These are phyloP conservation scores for Limanda limanda DNA, from an alignment of 2,113 vertebrate species.

Conservation along the genomic window DNA sequence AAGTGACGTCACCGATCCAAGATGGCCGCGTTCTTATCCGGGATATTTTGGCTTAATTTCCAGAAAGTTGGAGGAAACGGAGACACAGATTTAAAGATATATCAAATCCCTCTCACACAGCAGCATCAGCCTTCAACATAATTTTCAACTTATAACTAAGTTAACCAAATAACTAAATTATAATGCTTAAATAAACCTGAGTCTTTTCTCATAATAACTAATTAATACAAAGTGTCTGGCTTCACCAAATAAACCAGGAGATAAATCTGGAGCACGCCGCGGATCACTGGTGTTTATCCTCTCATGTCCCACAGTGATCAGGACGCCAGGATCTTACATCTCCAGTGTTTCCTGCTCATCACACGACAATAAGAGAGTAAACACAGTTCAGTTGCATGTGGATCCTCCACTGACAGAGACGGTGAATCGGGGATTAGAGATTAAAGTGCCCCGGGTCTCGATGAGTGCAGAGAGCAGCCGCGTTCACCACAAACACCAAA, in stretches of 20 bases:
- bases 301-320: conserved; percentile 1
- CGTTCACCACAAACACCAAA: no score
- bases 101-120: no score
- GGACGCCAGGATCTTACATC: no score
- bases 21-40: no score
- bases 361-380: not conserved
- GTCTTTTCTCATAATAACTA: not conserved
- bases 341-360: not conserved
- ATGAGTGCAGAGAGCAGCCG: not conserved
- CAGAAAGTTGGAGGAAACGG: no score
- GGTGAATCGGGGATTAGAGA: conserved; percentile 35
- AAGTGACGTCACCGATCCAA: no score
- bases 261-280: not conserved
- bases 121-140: no score
- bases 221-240: no score
- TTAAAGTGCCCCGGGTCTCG: conserved; percentile 7
- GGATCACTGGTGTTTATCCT: conserved; percentile 20
- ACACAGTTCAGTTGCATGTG: not conserved
- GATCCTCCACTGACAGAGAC: conserved; percentile 19
- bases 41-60: no score
- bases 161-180: not conserved
- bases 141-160: no score
- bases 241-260: no score
- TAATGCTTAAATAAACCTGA: not conserved
- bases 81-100: no score